Evolutionary conservation across 2,888 invertebrate species (phyloP), one percentile per base, ranked within the genome.

Genomic region (Pterostichus madidus): DNA sequence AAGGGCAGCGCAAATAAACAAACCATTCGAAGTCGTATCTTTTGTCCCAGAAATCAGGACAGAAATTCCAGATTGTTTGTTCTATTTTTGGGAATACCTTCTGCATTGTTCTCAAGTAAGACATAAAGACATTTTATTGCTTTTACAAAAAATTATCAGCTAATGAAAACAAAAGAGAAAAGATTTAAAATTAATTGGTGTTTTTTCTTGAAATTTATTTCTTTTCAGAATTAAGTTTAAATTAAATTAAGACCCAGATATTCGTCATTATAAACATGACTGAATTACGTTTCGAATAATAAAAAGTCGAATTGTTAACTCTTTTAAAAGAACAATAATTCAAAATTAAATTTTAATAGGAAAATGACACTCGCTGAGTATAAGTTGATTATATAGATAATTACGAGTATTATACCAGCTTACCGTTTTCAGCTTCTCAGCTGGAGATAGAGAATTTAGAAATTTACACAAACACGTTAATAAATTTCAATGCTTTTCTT

Each of bases 111-210:
- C 68, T 68, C 24, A 15, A 68, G 15, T 68, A 39, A 68, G 68
- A 68, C 68, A 44, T 44, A 39, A 68, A 44, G 68, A n/a, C 44
- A 44, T 68, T 68, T 68, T 39, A 68, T 24, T 44, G 68, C 44
- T 44, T 44, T 17, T 68, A 39, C 68, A 68, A 44, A 44, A 68
- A 68, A 15, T 68, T 68, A 68, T 68, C 68, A 68, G 68, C 44
- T 68, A 68, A 68, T 68, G 68, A 68, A 44, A 44, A 68, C 68
- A n/a, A 68, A 44, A 68, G 44, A 44, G 68, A 68, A 68, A 17
- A 68, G 68, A 68, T 68, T 68, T 24, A n/a, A 17, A 44, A 44
- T 44, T 44, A 68, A 68, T 68, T 68, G 17, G 39, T 68, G 68
- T 68, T 68, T 44, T 68, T 31, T 61, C 44, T 15, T 44, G n/a